Percentiles rank a stretch among this genome's conserved stretches.
Conservation (phyloP, 2,113 vertebrate genomes). For the Eleginops maclovinus region DNA sequence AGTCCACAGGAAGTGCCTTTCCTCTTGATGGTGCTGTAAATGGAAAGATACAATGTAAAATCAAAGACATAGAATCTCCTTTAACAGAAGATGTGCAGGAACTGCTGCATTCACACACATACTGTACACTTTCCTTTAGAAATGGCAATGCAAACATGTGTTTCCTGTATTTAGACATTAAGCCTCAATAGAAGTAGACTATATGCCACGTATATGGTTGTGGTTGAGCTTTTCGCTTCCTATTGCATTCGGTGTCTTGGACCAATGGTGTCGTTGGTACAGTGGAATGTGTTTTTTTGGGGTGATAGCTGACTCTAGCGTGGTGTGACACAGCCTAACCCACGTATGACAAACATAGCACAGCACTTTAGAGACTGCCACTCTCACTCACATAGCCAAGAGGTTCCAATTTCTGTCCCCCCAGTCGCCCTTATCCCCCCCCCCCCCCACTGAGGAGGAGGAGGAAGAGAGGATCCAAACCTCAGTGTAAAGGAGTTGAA, state of each 20-base stretch:
- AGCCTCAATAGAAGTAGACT: constrained; percentile 66
- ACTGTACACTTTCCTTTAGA: constrained; percentile 45
- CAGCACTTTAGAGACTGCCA: constrained; percentile 85
- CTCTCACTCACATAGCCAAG: constrained; percentile 68
- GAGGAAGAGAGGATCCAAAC: constrained; percentile 43
- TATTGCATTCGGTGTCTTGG: constrained; percentile 84
- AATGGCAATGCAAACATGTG: constrained; percentile 48
- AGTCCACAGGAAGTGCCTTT: constrained; percentile 99
- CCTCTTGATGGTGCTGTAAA: constrained; percentile 94
- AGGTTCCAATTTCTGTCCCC: constrained; percentile 56
- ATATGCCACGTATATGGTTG: constrained; percentile 86
- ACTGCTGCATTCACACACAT: constrained; percentile 57
- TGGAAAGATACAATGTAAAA: constrained; percentile 71
- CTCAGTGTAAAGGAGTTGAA: constrained; percentile 43
- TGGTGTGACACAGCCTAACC: constrained; percentile 59
- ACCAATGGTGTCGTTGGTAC: constrained; percentile 83
- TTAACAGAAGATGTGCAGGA: constrained; percentile 78
- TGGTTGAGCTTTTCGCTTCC: constrained; percentile 82
- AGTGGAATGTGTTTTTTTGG: constrained; percentile 53
- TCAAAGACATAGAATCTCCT: constrained; percentile 84
- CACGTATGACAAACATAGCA: constrained; percentile 78
- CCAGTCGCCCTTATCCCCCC: constrained; percentile 34
- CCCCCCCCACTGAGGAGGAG: too few relatives aligned
- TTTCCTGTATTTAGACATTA: constrained; percentile 68
- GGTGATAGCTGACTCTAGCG: constrained; percentile 34